A percentile compares a stretch with the other conserved stretches of the same genome.
phyloP scores from a whole-genome alignment of 2,113 vertebrate genomes.

The Heterocephalus glaber region DNA sequence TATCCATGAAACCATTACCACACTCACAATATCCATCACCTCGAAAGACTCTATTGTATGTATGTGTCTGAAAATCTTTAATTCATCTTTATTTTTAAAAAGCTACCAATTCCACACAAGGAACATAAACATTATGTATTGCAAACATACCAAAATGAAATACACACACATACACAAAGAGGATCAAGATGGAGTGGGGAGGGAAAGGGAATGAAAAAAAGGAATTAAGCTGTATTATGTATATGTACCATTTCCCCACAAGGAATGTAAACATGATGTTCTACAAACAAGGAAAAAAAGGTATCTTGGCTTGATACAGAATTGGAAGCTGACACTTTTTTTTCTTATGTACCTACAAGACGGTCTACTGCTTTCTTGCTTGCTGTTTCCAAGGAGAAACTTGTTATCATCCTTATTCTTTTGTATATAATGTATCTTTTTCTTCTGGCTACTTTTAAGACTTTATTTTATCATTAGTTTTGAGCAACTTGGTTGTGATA shows the following conservation, averaged over 20 bases:
- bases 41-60: not conserved
- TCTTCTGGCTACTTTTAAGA: not conserved
- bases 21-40: not conserved
- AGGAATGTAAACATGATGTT: not conserved
- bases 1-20: not conserved
- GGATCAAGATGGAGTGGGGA: not conserved
- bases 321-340: not conserved
- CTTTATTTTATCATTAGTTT: slow-evolving; percentile 35
- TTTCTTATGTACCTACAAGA: not conserved
- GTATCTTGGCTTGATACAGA: not conserved
- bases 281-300: not conserved
- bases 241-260: not conserved
- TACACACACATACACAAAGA: not conserved
- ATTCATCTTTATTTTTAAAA: not conserved
- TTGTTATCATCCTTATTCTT: not conserved
- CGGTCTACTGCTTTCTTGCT: not conserved
- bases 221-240: not conserved
- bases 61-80: too few relatives aligned
- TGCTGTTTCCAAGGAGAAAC: not conserved
- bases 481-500: not conserved
- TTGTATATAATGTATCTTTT: not conserved
- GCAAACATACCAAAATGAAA: not conserved
- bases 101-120: not conserved
- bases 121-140: not conserved
- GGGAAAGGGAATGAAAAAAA: not conserved